Evolutionary conservation across 1,140 invertebrate genomes (phyloP).

Genomic region (Pinna nobilis): DNA sequence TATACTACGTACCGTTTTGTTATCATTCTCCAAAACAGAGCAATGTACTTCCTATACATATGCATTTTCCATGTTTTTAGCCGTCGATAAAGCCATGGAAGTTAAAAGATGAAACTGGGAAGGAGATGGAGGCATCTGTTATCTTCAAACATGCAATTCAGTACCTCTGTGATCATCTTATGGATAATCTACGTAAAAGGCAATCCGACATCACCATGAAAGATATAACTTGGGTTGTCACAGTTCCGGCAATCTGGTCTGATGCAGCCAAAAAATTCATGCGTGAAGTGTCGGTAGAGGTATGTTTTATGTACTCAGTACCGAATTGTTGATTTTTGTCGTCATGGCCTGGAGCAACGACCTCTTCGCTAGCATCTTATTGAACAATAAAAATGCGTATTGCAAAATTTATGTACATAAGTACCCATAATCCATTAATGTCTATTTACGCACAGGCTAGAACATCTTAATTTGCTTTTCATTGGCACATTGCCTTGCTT

Average conservation of each 20-base stretch:
- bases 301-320: no score
- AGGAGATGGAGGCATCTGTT: background rate
- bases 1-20: no score
- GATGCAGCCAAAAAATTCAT: background rate
- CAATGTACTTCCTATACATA: background rate
- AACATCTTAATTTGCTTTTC: no score
- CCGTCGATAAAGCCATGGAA: background rate
- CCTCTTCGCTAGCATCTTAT: no score
- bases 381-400: no score
- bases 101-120: background rate
- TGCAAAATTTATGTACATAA: no score
- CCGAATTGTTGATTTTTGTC: no score
- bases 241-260: slow-evolving; percentile 3
- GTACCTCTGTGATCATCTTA: background rate
- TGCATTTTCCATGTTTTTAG: background rate
- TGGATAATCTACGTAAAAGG: background rate
- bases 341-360: no score
- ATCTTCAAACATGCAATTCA: background rate
- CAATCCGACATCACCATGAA: background rate
- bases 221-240: slow-evolving; percentile 5
- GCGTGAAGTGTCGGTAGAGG: background rate
- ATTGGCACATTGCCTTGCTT: no score
- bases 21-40: no score
- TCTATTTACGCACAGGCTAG: no score
- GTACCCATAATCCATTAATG: no score